Evolutionary conservation across 2,113 vertebrate species (phyloP).

Genomic region (Urocynchramus pylzowi): DNA sequence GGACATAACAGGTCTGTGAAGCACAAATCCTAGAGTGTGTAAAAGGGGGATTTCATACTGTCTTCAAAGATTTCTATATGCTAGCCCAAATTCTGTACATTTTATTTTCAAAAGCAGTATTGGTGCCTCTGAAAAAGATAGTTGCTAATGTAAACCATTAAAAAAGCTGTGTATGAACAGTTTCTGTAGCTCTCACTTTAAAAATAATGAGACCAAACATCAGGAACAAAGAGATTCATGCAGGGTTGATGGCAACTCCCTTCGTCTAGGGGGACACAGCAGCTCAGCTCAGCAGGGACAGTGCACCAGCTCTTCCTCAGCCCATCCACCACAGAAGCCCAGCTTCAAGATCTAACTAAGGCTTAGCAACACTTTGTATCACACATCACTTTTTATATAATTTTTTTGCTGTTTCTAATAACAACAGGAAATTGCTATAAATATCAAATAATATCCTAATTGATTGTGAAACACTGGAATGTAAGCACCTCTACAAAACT

Average conservation of each 20-base stretch:
- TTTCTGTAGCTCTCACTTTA: not conserved
- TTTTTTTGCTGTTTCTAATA: not conserved
- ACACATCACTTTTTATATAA: not conserved
- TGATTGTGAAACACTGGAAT: not conserved
- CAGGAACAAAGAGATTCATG: not conserved
- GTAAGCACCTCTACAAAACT: not conserved
- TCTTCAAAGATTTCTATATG: not conserved
- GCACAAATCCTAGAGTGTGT: not conserved
- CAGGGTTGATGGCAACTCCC: not conserved
- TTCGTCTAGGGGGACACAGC: fast-evolving
- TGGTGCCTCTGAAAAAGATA: not conserved
- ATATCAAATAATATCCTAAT: not conserved
- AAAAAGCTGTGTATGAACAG: not conserved
- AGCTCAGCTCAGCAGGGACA: fast-evolving
- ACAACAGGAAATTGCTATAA: not conserved
- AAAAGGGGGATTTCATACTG: not conserved
- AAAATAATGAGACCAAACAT: not conserved
- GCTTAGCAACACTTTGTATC: not conserved
- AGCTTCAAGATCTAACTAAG: not conserved
- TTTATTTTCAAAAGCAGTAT: not conserved
- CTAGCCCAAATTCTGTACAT: not conserved
- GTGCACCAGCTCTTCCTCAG: not conserved
- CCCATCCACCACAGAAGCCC: not conserved
- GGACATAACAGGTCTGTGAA: not conserved
- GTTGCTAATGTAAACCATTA: not conserved